Percentiles rank a stretch among this genome's conserved stretches.
These are phyloP conservation scores for Danio rerio DNA, from an alignment of 2,113 vertebrate genomes.

Conservation along the genomic window DNA sequence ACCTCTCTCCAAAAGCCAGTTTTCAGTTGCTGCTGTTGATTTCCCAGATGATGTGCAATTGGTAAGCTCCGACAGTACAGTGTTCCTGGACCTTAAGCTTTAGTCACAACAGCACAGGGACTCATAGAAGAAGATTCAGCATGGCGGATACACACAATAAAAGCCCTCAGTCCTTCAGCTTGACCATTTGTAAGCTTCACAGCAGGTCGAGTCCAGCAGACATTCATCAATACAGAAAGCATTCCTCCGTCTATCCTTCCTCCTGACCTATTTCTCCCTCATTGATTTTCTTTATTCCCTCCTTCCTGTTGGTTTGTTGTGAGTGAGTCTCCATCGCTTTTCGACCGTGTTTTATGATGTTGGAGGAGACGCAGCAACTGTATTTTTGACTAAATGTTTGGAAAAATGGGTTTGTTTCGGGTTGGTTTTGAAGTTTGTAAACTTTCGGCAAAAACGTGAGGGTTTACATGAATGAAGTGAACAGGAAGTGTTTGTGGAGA, in stretches of 20 bases:
- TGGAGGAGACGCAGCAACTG: neutral
- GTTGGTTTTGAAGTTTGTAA: slow-evolving; percentile 24
- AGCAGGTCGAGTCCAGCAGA: slow-evolving; percentile 31
- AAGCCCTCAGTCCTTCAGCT: neutral
- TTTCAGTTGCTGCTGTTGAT: too few relatives aligned
- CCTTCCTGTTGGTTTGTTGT: slow-evolving; percentile 38
- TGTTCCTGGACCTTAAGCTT: too few relatives aligned
- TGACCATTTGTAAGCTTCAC: slow-evolving; percentile 24
- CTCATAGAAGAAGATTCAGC: slow-evolving; percentile 2
- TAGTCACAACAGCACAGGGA: neutral
- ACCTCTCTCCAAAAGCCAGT: neutral
- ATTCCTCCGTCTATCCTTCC: slow-evolving; percentile 15
- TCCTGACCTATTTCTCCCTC: slow-evolving; percentile 43
- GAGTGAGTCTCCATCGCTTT: slow-evolving; percentile 10
- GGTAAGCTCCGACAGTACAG: too few relatives aligned
- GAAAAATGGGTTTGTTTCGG: slow-evolving; percentile 6
- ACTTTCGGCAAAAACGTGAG: too few relatives aligned
- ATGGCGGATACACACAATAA: neutral
- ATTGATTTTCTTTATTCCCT: slow-evolving; percentile 51
- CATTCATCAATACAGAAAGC: slow-evolving; percentile 45
- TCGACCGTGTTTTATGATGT: neutral
- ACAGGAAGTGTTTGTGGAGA: too few relatives aligned
- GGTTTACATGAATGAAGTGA: too few relatives aligned
- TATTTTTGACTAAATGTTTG: slow-evolving; percentile 22
- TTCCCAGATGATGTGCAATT: too few relatives aligned